A percentile compares a stretch with the other conserved stretches of the same genome.
Conservation (phyloP, 2,113 vertebrate species). For the Chinchilla lanigera region DNA sequence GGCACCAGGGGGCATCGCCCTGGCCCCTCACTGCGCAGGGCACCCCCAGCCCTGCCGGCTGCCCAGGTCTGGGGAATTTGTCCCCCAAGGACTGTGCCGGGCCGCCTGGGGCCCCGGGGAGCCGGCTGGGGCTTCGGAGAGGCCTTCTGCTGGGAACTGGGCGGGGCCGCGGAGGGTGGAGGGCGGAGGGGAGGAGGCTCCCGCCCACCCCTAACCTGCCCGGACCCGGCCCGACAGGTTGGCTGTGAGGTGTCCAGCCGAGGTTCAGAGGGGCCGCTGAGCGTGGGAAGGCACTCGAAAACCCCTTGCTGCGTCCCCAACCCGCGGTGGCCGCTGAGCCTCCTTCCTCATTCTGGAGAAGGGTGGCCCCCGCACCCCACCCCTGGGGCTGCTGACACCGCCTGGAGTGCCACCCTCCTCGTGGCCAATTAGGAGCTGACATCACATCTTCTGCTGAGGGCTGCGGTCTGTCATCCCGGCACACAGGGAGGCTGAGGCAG, state of each 20-base stretch:
- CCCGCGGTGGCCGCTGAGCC: background rate
- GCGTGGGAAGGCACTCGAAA: background rate
- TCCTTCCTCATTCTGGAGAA: conserved; percentile 75
- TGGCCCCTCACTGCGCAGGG: background rate
- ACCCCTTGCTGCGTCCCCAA: background rate
- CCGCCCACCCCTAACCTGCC: conserved; percentile 63
- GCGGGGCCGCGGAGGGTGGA: background rate
- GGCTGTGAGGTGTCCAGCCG: background rate
- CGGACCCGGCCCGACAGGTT: conserved; percentile 57
- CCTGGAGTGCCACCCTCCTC: background rate
- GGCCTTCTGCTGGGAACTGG: background rate
- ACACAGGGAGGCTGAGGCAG: background rate
- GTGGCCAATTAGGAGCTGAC: background rate
- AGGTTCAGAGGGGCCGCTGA: background rate
- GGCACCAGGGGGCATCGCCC: conserved; percentile 42
- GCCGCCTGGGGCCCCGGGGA: background rate
- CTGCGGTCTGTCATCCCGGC: background rate
- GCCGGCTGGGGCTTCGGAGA: background rate
- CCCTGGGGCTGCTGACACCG: background rate
- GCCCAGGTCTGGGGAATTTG: background rate
- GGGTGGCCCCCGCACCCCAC: background rate
- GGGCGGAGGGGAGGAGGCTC: background rate
- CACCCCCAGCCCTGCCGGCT: background rate
- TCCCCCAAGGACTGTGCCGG: background rate
- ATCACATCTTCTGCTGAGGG: background rate